Evolutionary conservation across 2,797 vertebrate species (phyloP).

Genomic region (Iguana delicatissima): DNA sequence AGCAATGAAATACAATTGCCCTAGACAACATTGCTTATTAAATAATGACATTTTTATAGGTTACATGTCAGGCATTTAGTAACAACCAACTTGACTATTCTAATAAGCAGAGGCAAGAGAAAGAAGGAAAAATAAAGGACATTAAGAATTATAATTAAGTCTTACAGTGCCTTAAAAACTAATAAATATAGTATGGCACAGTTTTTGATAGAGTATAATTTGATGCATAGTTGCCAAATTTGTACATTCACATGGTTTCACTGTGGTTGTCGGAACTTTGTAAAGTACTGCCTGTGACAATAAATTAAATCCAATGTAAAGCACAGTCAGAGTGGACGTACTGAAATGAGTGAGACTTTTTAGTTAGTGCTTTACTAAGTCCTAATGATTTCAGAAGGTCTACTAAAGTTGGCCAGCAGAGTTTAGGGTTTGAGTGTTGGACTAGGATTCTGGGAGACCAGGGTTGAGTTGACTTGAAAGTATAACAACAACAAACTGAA

Average conservation of each 20-base stretch:
- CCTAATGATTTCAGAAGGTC: too few relatives aligned
- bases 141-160: neutral
- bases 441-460: too few relatives aligned
- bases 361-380: too few relatives aligned
- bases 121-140: neutral
- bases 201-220: neutral
- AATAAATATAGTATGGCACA: neutral
- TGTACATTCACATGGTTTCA: too few relatives aligned
- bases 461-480: too few relatives aligned
- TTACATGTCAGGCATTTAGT: constrained; percentile 5
- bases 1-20: constrained; percentile 50
- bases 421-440: too few relatives aligned
- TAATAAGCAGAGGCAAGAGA: neutral
- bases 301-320: too few relatives aligned
- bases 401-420: too few relatives aligned
- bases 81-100: neutral
- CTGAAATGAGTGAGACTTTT: too few relatives aligned
- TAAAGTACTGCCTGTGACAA: too few relatives aligned
- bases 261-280: neutral
- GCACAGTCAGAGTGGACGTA: too few relatives aligned
- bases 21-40: constrained; percentile 28
- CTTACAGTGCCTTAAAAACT: neutral
- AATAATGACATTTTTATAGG: constrained; percentile 47
- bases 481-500: too few relatives aligned
- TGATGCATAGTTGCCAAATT: neutral